Evolutionary conservation across 2,797 vertebrate species (phyloP).

Genomic region (Perodicticus potto): DNA sequence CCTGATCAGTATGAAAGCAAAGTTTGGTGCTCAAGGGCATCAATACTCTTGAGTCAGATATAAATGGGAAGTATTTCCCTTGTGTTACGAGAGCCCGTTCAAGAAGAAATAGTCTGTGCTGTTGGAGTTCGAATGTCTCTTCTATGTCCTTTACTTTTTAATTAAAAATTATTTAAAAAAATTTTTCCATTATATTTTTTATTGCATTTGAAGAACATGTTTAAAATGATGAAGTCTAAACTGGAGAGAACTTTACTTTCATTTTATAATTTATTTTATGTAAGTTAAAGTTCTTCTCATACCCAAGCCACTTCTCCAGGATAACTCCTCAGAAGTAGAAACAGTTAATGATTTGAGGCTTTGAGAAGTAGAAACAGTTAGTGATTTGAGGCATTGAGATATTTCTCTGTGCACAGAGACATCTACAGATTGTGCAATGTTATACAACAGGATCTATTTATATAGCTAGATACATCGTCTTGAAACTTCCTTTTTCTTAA

Average conservation of each 20-base stretch:
- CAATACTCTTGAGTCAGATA: not conserved
- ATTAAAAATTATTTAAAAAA: constrained; percentile 1
- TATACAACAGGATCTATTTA: not conserved
- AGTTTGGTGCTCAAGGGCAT: not conserved
- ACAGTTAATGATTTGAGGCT: not conserved
- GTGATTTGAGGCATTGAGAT: not conserved
- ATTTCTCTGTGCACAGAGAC: not conserved
- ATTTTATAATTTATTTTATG: constrained; percentile 24
- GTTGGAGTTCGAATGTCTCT: not conserved
- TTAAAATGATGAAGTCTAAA: constrained; percentile 12
- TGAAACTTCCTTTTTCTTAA: not conserved
- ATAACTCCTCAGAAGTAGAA: constrained; percentile 11
- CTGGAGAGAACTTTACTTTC: not conserved
- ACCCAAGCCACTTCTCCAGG: not conserved
- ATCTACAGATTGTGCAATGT: not conserved
- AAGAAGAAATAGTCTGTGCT: not conserved
- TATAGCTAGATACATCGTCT: not conserved
- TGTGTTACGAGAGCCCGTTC: not conserved
- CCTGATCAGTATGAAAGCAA: not conserved
- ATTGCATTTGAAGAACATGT: not conserved
- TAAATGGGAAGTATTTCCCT: not conserved
- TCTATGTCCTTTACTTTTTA: not conserved
- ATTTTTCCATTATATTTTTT: constrained; percentile 2
- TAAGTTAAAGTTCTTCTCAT: not conserved
- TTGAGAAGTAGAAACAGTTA: not conserved